Percentiles rank a stretch among this genome's conserved stretches.
These are phyloP conservation scores for Labeo rohita DNA, from an alignment of 2,113 vertebrate species.

Conservation along the genomic window DNA sequence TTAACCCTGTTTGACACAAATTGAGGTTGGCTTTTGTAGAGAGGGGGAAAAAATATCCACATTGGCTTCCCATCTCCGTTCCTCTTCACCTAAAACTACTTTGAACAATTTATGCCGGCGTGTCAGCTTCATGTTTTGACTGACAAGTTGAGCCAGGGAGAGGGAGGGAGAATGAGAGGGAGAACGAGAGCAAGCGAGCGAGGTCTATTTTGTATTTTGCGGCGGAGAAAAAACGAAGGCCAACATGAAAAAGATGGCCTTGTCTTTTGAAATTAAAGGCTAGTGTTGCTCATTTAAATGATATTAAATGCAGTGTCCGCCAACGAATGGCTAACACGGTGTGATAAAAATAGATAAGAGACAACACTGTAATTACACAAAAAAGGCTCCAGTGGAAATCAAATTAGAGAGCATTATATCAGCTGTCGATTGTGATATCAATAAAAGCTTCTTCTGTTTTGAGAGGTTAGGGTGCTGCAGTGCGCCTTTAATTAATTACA, in stretches of 20 bases:
- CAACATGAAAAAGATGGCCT: slow-evolving; percentile 66
- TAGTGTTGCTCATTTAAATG: slow-evolving; percentile 45
- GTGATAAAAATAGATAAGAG: slow-evolving; percentile 64
- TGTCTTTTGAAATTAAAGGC: slow-evolving; percentile 51
- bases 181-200: not conserved
- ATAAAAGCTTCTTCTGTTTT: slow-evolving; percentile 67
- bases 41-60: slow-evolving; percentile 72
- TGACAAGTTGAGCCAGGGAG: slow-evolving; percentile 77
- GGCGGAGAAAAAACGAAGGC: slow-evolving; percentile 15
- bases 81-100: slow-evolving; percentile 83
- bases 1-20: slow-evolving; percentile 98
- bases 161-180: slow-evolving; percentile 9
- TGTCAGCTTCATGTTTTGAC: slow-evolving; percentile 84
- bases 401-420: slow-evolving; percentile 69
- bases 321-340: slow-evolving; percentile 51
- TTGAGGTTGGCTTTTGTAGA: slow-evolving; percentile 94
- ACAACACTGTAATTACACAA: slow-evolving; percentile 69
- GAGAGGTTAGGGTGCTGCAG: slow-evolving; percentile 54
- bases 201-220: slow-evolving; percentile 27
- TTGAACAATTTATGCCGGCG: slow-evolving; percentile 87
- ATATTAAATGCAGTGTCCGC: slow-evolving; percentile 58
- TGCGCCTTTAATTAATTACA: slow-evolving; percentile 70
- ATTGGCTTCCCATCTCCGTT: slow-evolving; percentile 80
- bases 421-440: slow-evolving; percentile 73
- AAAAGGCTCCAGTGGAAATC: slow-evolving; percentile 65